phyloP scores from a whole-genome alignment of 2,888 invertebrate genomes.

The Nipponacmea schrenckii region DNA sequence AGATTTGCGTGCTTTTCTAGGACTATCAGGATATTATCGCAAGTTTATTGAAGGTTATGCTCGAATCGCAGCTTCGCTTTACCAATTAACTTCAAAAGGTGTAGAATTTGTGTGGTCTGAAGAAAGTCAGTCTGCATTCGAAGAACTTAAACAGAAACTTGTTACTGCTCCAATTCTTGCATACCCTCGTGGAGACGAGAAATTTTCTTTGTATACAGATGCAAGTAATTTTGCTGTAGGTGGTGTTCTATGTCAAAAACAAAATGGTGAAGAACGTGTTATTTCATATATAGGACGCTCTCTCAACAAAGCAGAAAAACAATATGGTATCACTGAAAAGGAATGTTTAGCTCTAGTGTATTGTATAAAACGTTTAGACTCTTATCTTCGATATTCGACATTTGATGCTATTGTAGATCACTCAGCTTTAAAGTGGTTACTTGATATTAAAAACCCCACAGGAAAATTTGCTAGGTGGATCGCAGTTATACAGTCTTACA shows the following conservation, averaged over 20 bases:
- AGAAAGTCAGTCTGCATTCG: slow-evolving; percentile 12
- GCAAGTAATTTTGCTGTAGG: slow-evolving; percentile 16
- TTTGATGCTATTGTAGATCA: slow-evolving; percentile 10
- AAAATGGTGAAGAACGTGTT: neutral
- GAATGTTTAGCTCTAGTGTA: slow-evolving; percentile 20
- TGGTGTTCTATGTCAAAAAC: slow-evolving; percentile 17
- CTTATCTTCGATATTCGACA: slow-evolving; percentile 8
- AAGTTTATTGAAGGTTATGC: neutral
- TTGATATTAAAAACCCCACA: slow-evolving; percentile 9
- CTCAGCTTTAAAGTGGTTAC: slow-evolving; percentile 16
- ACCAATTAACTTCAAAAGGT: slow-evolving; percentile 15
- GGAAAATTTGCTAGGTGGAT: slow-evolving; percentile 1
- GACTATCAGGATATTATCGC: neutral
- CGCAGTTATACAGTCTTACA: neutral
- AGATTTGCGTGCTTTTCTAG: neutral
- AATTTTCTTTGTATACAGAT: slow-evolving; percentile 17
- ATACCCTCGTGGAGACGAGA: slow-evolving; percentile 10
- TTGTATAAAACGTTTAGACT: slow-evolving; percentile 19
- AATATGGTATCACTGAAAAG: slow-evolving; percentile 16
- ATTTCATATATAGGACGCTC: slow-evolving; percentile 12
- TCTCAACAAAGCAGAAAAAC: neutral
- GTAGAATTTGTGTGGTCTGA: slow-evolving; percentile 17
- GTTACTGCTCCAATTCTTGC: slow-evolving; percentile 12
- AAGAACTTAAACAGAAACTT: neutral
- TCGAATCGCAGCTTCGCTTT: slow-evolving; percentile 11